Base-by-base conservation (phyloP, 2,797 vertebrate genomes). In the Aldrovandia affinis region DNA sequence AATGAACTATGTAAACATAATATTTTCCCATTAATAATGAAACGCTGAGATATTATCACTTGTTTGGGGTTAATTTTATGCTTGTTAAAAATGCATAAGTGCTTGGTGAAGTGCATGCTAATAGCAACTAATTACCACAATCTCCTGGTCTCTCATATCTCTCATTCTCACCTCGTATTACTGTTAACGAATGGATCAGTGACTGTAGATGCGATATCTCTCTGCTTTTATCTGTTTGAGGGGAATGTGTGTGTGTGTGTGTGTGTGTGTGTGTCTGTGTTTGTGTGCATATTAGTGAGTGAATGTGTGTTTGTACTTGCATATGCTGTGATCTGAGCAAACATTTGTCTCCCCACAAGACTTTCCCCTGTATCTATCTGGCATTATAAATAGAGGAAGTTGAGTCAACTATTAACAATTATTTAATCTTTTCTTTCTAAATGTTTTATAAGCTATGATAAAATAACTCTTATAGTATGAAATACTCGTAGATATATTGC, bases 391-490 rank as follows among this genome's bases (percentile, higher is more conserved):
- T 79, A 15, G 47, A 80, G 50, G 1, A 52, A 30, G 47, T 18
- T 30, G 50, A 80, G 33, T 54, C 78, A 57, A 55, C 52, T 30
- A 75, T 44, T 75, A 75, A 15, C 39, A 18, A 42, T 20, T 28
- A 65, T 30, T 2, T 22, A 39, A 20, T 73, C 15, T 7, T 61
- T 36, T 22, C 44, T 79, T 52, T 84, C 83, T 85, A 92, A 93
- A 93, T 92, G 89, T 90, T 88, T 87, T 89, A 90, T 89, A 88
- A 93, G 91, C 93, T 90, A 89, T 92, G 93, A 94, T 92, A 92
- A 94, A 93, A 91, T 88, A 87, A 86, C 89, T 89, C 88, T 89
- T 89, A 91, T 89, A 89, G 89, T 90, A 4, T 86, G 86, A 92
- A 93, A 93, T 93, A 91, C 90, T 90, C 89, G 93, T 90, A 93